Evolutionary conservation across 2,888 invertebrate genomes (phyloP).

Genomic region (Heliconius charithonia): DNA sequence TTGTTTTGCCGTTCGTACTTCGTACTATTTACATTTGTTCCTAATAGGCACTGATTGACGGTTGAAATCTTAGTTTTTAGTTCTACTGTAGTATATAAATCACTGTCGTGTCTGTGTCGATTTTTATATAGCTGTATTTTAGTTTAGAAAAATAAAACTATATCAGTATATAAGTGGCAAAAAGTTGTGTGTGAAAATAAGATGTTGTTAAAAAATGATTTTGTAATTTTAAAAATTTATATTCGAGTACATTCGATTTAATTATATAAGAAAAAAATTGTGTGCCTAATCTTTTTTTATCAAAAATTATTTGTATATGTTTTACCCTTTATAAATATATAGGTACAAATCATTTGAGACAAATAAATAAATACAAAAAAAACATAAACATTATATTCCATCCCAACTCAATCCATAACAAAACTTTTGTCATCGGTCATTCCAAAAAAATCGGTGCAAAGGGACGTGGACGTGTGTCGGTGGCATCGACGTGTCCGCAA

Average conservation of each 20-base stretch:
- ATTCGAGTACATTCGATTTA: neutral
- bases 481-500: slow-evolving; percentile 52
- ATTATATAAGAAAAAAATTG: too few relatives aligned
- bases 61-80: slow-evolving; percentile 22
- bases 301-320: neutral
- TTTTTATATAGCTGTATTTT: slow-evolving; percentile 4
- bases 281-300: too few relatives aligned
- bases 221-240: too few relatives aligned
- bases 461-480: slow-evolving; percentile 60
- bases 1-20: slow-evolving; percentile 38
- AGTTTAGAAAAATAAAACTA: neutral
- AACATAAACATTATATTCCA: slow-evolving; percentile 37
- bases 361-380: neutral
- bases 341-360: neutral
- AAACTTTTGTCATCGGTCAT: slow-evolving; percentile 53
- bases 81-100: slow-evolving; percentile 1
- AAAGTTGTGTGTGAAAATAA: neutral
- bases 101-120: neutral
- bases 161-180: neutral
- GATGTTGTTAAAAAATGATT: neutral
- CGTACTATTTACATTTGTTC: slow-evolving; percentile 36
- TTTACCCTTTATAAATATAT: neutral
- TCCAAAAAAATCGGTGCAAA: slow-evolving; percentile 38
- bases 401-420: slow-evolving; percentile 53
- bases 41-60: slow-evolving; percentile 37